phyloP scores from a whole-genome alignment of 92 coral and sea anemone genomes.

The Bergia sp. region DNA sequence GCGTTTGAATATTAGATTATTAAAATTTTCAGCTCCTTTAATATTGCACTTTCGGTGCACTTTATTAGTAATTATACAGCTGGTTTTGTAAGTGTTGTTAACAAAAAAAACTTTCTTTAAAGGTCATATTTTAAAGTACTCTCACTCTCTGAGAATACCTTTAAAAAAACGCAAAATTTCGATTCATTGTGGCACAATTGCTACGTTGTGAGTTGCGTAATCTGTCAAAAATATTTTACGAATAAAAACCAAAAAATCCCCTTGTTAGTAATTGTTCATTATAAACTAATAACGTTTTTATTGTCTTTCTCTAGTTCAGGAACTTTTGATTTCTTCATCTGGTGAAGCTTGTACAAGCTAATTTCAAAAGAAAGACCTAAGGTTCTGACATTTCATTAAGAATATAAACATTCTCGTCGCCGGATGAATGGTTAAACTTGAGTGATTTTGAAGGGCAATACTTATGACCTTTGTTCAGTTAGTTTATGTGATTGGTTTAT shows the following conservation, averaged over 20 bases:
- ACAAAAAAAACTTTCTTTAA: neutral
- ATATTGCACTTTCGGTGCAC: neutral
- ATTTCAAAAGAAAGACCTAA: neutral
- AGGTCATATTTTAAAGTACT: neutral
- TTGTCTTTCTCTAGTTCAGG: neutral
- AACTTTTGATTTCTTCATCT: no score
- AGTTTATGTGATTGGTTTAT: slow-evolving; percentile 1
- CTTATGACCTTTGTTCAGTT: neutral
- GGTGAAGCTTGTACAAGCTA: neutral
- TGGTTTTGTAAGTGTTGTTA: neutral
- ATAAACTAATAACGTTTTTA: no score
- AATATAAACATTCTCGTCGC: neutral
- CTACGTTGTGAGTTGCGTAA: neutral
- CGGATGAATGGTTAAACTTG: neutral
- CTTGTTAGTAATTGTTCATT: neutral
- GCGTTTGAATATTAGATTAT: no score
- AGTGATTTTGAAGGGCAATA: neutral
- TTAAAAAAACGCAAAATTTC: neutral
- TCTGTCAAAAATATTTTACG: neutral
- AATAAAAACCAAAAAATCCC: neutral
- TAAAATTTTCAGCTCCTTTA: neutral
- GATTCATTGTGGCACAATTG: neutral
- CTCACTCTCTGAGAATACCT: neutral
- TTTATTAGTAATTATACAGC: neutral
- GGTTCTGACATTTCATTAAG: neutral